Evolutionary conservation across 2,888 invertebrate genomes (phyloP).

Genomic region (Antitype chi): DNA sequence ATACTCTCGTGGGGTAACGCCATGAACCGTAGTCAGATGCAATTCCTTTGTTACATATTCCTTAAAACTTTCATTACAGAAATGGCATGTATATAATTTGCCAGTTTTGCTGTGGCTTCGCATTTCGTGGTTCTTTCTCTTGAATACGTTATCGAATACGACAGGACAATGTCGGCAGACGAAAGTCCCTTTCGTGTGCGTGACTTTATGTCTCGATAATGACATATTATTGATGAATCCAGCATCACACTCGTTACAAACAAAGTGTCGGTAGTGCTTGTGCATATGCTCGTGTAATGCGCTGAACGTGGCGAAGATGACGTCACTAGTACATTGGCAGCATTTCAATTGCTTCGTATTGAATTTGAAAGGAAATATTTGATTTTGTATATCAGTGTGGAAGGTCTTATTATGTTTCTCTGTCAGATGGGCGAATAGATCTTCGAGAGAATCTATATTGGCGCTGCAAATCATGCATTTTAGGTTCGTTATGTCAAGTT

Average conservation of each 20-base stretch:
- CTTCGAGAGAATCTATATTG: conserved; percentile 49
- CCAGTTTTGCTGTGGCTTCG: conserved; percentile 71
- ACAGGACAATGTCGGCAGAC: conserved; percentile 79
- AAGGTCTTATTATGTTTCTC: conserved; percentile 51
- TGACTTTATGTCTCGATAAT: conserved; percentile 70
- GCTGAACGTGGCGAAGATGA: conserved; percentile 63
- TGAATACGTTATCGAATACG: conserved; percentile 81
- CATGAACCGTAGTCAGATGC: conserved; percentile 66
- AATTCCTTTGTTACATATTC: conserved; percentile 66
- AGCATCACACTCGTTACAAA: conserved; percentile 76
- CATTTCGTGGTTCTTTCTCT: conserved; percentile 81
- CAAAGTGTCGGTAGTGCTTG: conserved; percentile 77
- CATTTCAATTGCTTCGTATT: conserved; percentile 53
- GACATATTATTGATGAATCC: conserved; percentile 74
- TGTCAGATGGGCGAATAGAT: conserved; percentile 54
- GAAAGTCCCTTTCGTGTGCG: conserved; percentile 74
- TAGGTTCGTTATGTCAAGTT: conserved; percentile 47
- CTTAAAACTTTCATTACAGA: conserved; percentile 72
- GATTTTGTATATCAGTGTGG: conserved; percentile 66
- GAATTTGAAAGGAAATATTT: conserved; percentile 67
- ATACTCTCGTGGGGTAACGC: conserved; percentile 11
- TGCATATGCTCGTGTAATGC: conserved; percentile 75
- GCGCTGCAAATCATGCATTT: conserved; percentile 60
- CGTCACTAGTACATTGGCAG: conserved; percentile 53
- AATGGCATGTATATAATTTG: conserved; percentile 68